Percentiles rank a stretch among this genome's conserved stretches.
These are phyloP conservation scores for Callinectes sapidus DNA, from an alignment of 2,888 invertebrate genomes.

Conservation along the genomic window DNA sequence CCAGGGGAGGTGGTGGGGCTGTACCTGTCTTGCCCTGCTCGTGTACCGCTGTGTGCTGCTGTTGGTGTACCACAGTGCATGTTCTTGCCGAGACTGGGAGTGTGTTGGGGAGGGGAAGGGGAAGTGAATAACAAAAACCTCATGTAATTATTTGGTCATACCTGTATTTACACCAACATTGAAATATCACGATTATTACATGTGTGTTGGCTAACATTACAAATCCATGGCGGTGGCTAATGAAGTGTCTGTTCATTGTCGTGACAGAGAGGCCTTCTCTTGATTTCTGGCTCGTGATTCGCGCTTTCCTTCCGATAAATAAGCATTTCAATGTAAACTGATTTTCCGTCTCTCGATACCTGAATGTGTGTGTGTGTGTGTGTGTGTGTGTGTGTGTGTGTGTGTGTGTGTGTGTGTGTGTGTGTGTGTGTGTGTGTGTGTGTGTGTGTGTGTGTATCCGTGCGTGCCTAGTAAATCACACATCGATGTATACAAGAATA, in stretches of 20 bases:
- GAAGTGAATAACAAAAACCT: neutral
- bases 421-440: slow-evolving; percentile 22
- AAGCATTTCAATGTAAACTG: slow-evolving; percentile 24
- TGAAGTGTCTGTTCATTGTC: slow-evolving; percentile 17
- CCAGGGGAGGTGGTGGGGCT: neutral
- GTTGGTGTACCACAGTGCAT: neutral
- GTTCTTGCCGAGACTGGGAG: neutral
- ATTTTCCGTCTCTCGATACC: neutral
- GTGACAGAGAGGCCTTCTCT: neutral
- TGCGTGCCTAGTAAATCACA: neutral
- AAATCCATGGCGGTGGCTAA: slow-evolving; percentile 9
- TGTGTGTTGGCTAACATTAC: neutral
- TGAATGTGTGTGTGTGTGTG: slow-evolving; percentile 20
- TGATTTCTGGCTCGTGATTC: slow-evolving; percentile 22
- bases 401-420: slow-evolving; percentile 4
- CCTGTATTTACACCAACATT: neutral
- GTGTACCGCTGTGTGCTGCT: neutral
- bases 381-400: neutral
- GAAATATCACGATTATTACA: neutral
- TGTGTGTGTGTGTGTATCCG: slow-evolving; percentile 24
- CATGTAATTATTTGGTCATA: neutral
- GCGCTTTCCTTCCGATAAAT: slow-evolving; percentile 8
- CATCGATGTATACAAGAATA: neutral
- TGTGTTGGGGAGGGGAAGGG: neutral
- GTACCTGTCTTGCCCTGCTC: slow-evolving; percentile 1